Evolutionary conservation across 2,888 invertebrate species (phyloP).

Genomic region (Oscheius myriophilus): DNA sequence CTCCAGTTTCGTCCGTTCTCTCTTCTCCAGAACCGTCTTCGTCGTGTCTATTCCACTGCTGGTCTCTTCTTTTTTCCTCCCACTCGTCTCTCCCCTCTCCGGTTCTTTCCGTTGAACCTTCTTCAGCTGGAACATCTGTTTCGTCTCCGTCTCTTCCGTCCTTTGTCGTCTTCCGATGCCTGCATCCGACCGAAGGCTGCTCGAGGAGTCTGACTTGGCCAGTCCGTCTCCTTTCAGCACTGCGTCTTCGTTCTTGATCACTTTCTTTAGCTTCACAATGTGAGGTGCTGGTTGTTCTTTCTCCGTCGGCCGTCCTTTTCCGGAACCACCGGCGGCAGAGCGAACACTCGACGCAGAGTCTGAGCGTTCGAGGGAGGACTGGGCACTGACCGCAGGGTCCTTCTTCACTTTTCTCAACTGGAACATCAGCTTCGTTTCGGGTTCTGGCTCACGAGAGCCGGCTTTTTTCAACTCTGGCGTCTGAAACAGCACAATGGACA

Average conservation of each 20-base stretch:
- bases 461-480: conserved; percentile 53
- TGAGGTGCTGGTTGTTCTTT: conserved; percentile 36
- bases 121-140: conserved; percentile 57
- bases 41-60: conserved; percentile 31
- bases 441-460: conserved; percentile 42
- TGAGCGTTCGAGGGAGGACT: conserved; percentile 39
- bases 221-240: conserved; percentile 28
- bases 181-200: conserved; percentile 39
- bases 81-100: conserved; percentile 29
- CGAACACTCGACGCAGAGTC: conserved; percentile 50
- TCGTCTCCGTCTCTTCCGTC: conserved; percentile 33
- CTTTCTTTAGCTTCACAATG: conserved; percentile 59
- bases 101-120: conserved; percentile 57
- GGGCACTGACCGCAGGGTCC: conserved; percentile 32
- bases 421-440: conserved; percentile 50
- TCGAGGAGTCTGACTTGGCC: conserved; percentile 48
- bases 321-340: conserved; percentile 22
- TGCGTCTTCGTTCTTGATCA: conserved; percentile 40
- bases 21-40: conserved; percentile 48
- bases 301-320: conserved; percentile 28
- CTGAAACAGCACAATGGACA: conserved; percentile 12
- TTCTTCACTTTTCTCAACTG: conserved; percentile 58
- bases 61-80: conserved; percentile 45
- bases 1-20: conserved; percentile 46
- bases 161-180: conserved; percentile 7